phyloP scores from a whole-genome alignment of 2,888 invertebrate genomes.

The Idaea aversata region DNA sequence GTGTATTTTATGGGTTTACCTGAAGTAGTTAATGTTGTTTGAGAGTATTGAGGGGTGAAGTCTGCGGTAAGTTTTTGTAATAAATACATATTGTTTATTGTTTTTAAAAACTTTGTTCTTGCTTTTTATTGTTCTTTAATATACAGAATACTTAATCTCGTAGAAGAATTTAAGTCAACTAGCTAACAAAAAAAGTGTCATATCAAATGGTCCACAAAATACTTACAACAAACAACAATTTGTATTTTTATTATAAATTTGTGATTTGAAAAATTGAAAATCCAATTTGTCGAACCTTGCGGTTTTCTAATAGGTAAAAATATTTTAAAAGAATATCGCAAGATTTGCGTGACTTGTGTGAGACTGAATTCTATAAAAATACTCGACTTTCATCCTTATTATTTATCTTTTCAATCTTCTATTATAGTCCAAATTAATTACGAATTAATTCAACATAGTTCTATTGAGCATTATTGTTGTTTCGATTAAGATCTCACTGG shows the following conservation, averaged over 20 bases:
- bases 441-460: background rate
- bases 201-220: no score
- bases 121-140: background rate
- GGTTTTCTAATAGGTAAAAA: no score
- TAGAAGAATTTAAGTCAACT: no score
- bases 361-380: background rate
- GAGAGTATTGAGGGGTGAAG: background rate
- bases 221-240: no score
- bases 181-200: no score
- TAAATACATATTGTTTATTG: background rate
- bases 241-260: no score
- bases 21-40: background rate
- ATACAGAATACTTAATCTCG: no score
- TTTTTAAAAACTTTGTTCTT: background rate
- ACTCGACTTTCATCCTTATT: background rate
- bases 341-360: background rate
- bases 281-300: no score
- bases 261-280: no score
- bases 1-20: slow-evolving; percentile 1
- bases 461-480: background rate
- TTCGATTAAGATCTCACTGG: background rate
- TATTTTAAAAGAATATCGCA: no score
- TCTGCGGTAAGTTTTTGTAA: background rate
- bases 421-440: background rate
- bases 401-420: background rate